phyloP scores from a whole-genome alignment of 1,140 invertebrate species.

The Drosophila guanche region DNA sequence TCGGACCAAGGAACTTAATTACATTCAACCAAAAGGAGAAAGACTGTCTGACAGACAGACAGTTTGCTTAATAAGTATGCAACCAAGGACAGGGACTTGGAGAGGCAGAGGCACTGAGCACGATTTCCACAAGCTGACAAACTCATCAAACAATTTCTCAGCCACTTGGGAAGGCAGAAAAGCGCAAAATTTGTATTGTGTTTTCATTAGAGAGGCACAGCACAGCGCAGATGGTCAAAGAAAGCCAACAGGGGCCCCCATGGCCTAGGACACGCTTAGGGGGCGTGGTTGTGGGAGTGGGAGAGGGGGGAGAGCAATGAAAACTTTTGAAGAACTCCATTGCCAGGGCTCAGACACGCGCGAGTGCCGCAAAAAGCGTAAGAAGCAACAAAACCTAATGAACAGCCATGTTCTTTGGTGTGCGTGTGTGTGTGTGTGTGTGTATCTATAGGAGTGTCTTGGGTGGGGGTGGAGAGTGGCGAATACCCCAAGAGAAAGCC shows the following conservation, averaged over 20 bases:
- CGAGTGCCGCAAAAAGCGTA: conserved; percentile 42
- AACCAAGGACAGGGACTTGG: conserved; percentile 1
- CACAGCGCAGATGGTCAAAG: conserved; percentile 49
- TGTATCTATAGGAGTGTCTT: conserved; percentile 26
- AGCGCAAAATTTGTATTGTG: conserved; percentile 81
- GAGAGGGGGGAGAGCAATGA: neutral
- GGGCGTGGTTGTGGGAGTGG: conserved; percentile 20
- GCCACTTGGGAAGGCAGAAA: conserved; percentile 78
- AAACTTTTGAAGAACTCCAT: too few relatives aligned
- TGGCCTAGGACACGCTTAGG: conserved; percentile 56
- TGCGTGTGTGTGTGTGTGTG: conserved; percentile 29
- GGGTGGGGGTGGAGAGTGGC: too few relatives aligned
- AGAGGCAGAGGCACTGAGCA: conserved; percentile 6
- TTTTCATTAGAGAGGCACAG: conserved; percentile 68
- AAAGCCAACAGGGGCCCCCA: conserved; percentile 22
- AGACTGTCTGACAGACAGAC: neutral
- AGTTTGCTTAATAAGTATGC: conserved; percentile 47
- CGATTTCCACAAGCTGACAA: conserved; percentile 74
- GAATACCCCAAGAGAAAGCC: conserved; percentile 32
- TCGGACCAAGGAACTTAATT: conserved; percentile 63
- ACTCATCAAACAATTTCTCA: conserved; percentile 79
- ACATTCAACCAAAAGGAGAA: conserved; percentile 61
- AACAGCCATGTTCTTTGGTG: conserved; percentile 54
- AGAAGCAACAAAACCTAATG: conserved; percentile 63
- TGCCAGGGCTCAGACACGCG: conserved; percentile 8